phyloP scores from a whole-genome alignment of 2,113 vertebrate genomes.

The Emydocephalus ijimae region DNA sequence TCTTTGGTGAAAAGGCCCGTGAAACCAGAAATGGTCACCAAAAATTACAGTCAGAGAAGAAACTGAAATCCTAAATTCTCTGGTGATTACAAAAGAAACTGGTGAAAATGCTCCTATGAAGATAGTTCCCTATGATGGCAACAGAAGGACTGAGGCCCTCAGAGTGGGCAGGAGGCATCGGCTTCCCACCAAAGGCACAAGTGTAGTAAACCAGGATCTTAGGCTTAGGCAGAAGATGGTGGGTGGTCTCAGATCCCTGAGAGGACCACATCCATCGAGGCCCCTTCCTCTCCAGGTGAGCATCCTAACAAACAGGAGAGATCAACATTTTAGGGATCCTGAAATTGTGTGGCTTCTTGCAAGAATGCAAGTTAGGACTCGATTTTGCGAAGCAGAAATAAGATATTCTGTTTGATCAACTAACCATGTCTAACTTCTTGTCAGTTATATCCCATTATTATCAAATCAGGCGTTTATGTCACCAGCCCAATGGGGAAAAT shows the following conservation, averaged over 20 bases:
- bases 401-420: background rate
- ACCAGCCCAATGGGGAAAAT: background rate
- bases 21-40: background rate
- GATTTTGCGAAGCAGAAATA: background rate
- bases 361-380: background rate
- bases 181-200: background rate
- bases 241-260: background rate
- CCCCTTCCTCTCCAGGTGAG: background rate
- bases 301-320: background rate
- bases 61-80: background rate
- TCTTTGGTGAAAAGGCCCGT: background rate
- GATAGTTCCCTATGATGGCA: background rate
- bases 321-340: background rate
- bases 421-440: background rate
- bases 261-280: background rate
- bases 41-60: background rate
- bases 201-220: background rate
- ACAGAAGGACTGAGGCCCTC: no score
- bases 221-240: background rate
- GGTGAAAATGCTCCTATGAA: background rate
- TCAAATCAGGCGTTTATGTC: background rate
- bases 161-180: background rate
- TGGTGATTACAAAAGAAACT: background rate
- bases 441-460: background rate
- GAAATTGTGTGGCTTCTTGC: background rate